Percentiles rank a stretch among this genome's conserved stretches.
These are phyloP conservation scores for Anolis sagrei DNA, from an alignment of 2,113 vertebrate species.

Conservation along the genomic window DNA sequence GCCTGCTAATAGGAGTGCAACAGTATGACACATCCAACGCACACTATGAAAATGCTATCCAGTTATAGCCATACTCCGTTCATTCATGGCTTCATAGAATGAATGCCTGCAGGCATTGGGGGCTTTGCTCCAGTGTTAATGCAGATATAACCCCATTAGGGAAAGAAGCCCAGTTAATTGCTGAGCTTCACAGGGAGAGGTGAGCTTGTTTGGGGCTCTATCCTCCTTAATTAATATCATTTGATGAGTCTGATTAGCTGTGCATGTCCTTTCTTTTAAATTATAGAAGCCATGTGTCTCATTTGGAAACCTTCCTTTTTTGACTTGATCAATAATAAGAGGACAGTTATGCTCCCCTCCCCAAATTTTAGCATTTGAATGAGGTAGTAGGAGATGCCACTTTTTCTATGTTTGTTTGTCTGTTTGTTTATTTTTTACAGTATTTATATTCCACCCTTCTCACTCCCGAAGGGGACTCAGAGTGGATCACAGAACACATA, in stretches of 20 bases:
- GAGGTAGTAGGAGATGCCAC: too few relatives aligned
- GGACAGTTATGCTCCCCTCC: not conserved
- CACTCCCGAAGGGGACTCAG: too few relatives aligned
- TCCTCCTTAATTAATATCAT: constrained; percentile 12
- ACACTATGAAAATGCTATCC: not conserved
- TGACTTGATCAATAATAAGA: not conserved
- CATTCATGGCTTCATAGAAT: not conserved
- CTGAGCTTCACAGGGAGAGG: not conserved
- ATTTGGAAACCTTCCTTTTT: not conserved
- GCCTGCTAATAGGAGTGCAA: not conserved
- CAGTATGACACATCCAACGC: not conserved
- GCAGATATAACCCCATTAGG: constrained; percentile 21
- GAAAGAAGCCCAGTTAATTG: constrained; percentile 11
- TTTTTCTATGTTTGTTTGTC: not conserved
- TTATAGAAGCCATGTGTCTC: not conserved
- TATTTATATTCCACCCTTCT: too few relatives aligned
- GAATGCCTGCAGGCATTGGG: not conserved
- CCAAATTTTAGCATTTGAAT: not conserved
- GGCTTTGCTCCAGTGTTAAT: constrained; percentile 10
- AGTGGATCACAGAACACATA: too few relatives aligned
- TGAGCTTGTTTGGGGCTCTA: not conserved
- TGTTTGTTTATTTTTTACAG: too few relatives aligned
- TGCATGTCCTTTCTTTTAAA: constrained; percentile 13
- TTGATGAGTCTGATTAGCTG: constrained; percentile 5
- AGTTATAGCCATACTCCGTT: not conserved